Evolutionary conservation across 1,140 invertebrate species (phyloP).

Genomic region (Habropoda laboriosa): DNA sequence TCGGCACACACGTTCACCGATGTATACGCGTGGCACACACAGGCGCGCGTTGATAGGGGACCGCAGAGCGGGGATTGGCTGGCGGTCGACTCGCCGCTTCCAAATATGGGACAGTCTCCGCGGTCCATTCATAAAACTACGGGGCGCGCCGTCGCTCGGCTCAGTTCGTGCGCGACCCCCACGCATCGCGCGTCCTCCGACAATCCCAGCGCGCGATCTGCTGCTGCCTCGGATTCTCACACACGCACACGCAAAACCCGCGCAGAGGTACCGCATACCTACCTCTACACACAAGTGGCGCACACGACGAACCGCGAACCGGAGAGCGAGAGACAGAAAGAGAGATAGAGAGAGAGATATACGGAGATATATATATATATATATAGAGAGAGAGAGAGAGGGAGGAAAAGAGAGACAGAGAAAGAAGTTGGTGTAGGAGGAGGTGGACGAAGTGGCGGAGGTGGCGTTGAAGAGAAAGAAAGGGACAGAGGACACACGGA

Average conservation of each 20-base stretch:
- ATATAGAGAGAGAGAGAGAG: conserved; percentile 6
- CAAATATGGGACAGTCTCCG: conserved; percentile 83
- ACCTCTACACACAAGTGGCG: no score
- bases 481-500: conserved; percentile 28
- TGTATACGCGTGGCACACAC: conserved; percentile 57
- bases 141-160: conserved; percentile 80
- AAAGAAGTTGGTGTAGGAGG: no score
- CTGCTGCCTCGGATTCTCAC: no score
- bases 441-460: no score
- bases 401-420: background rate
- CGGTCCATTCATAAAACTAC: conserved; percentile 86
- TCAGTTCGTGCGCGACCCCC: conserved; percentile 82
- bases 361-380: no score
- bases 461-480: background rate
- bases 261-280: conserved; percentile 25
- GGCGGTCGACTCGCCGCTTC: conserved; percentile 79
- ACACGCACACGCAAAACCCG: conserved; percentile 46
- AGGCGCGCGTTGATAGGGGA: conserved; percentile 77
- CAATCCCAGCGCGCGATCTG: conserved; percentile 64
- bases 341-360: background rate
- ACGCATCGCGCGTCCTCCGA: conserved; percentile 79
- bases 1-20: background rate
- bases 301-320: conserved; percentile 6
- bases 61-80: conserved; percentile 80
- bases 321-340: conserved; percentile 1